phyloP scores from a whole-genome alignment of 1,140 invertebrate species.

The Bombus waltoni region DNA sequence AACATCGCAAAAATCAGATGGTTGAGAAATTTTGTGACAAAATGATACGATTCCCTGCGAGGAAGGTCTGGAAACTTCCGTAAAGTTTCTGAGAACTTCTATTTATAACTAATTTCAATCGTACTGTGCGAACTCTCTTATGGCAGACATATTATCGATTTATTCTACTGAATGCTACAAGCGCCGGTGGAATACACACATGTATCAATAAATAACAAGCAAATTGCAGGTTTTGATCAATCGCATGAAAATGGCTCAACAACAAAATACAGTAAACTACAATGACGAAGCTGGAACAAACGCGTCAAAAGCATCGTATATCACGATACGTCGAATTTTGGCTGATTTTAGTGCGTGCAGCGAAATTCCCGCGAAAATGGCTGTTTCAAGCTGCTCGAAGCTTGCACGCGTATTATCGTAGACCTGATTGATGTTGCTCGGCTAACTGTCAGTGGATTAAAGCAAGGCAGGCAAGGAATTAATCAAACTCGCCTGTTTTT shows the following conservation, averaged over 20 bases:
- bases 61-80: no score
- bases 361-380: neutral
- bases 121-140: no score
- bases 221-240: neutral
- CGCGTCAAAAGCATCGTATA: neutral
- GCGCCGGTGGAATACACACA: no score
- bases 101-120: neutral
- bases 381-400: neutral
- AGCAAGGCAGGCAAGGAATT: neutral
- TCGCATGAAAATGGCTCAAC: neutral
- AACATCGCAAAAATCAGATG: no score
- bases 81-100: no score
- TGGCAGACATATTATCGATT: neutral
- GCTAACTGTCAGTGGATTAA: neutral
- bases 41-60: no score
- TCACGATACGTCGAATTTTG: neutral
- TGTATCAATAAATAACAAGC: neutral
- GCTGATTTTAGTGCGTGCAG: neutral
- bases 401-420: neutral
- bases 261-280: neutral
- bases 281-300: neutral
- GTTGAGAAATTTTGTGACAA: no score
- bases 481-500: conserved; percentile 9
- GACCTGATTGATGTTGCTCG: neutral
- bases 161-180: neutral